Conservation (phyloP, 2,113 vertebrate genomes). For the Isichthys henryi region DNA sequence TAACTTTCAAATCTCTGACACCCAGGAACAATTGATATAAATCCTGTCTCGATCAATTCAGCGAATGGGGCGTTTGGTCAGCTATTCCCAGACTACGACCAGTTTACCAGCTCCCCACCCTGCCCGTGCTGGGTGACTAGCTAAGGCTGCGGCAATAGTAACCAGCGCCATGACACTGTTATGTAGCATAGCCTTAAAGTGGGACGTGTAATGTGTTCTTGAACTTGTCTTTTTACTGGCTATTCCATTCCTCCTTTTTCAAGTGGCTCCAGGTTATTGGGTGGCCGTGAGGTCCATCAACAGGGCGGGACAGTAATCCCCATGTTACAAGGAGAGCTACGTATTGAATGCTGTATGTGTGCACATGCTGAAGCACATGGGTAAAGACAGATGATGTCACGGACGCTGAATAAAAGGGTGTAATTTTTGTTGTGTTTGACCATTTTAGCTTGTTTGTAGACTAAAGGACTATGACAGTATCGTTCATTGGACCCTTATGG, state of each 20-base stretch:
- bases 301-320: background rate
- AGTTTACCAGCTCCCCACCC: too few species aligned
- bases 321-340: background rate
- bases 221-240: background rate
- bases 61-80: too few species aligned
- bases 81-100: too few species aligned
- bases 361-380: background rate
- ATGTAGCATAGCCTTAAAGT: background rate
- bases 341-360: background rate
- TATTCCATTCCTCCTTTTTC: background rate
- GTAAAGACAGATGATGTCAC: background rate
- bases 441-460: background rate
- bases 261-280: background rate
- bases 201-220: background rate
- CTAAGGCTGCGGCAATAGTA: too few species aligned
- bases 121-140: too few species aligned
- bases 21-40: too few species aligned
- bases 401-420: background rate
- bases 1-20: too few species aligned
- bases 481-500: background rate
- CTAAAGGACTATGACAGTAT: background rate
- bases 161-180: background rate
- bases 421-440: background rate
- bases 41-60: too few species aligned
- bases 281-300: background rate